Evolutionary conservation across 1,140 invertebrate genomes (phyloP).

Genomic region (Bombus waltoni): DNA sequence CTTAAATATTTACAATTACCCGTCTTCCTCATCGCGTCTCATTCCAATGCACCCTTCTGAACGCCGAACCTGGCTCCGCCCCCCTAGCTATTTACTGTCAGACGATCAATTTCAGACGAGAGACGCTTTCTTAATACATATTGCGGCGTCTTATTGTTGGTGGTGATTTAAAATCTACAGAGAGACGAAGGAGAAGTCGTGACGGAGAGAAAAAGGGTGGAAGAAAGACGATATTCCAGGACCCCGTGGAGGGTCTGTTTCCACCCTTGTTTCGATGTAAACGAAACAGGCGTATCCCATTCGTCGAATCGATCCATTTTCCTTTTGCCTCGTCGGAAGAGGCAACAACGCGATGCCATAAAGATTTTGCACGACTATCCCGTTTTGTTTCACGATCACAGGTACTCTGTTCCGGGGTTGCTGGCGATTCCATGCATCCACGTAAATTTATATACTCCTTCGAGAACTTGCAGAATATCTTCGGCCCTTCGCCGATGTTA

Average conservation of each 20-base stretch:
- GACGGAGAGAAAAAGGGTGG: not conserved
- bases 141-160: conserved; percentile 2
- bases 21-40: not conserved
- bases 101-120: not conserved
- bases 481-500: not conserved
- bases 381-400: conserved; percentile 22
- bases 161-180: conserved; percentile 27
- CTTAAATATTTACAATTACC: not conserved
- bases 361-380: conserved; percentile 29
- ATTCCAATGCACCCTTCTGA: not conserved
- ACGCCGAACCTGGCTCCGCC: rapidly evolving
- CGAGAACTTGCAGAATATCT: not conserved
- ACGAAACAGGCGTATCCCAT: conserved; percentile 33
- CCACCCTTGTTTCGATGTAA: conserved; percentile 35
- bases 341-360: conserved; percentile 17
- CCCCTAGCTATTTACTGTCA: not conserved
- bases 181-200: not conserved
- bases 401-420: not conserved
- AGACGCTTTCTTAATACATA: not conserved
- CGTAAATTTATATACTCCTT: not conserved
- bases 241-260: conserved; percentile 2
- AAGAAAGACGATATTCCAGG: not conserved
- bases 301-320: conserved; percentile 36
- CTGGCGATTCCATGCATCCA: not conserved
- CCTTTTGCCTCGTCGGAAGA: not conserved